phyloP scores from a whole-genome alignment of 2,113 vertebrate species.

The Lampris incognitus region DNA sequence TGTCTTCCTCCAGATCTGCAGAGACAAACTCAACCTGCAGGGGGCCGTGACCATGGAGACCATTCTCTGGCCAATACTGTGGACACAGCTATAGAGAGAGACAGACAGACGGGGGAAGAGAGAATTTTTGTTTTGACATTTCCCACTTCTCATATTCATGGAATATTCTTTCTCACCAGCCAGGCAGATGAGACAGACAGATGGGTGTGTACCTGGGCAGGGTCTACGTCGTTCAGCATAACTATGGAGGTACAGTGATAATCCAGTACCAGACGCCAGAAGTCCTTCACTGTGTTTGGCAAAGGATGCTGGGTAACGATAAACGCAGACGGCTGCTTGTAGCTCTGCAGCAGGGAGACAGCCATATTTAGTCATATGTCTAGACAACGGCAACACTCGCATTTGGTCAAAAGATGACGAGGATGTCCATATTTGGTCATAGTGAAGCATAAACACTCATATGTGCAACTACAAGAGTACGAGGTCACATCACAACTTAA shows the following conservation, averaged over 20 bases:
- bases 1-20: constrained; percentile 96
- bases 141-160: no score
- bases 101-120: background rate
- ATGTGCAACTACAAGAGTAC: no score
- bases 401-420: no score
- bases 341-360: constrained; percentile 86
- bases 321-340: constrained; percentile 97
- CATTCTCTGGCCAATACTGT: constrained; percentile 99
- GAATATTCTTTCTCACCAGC: background rate
- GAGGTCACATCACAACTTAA: no score
- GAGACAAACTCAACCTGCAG: constrained; percentile 99
- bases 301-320: constrained; percentile 98
- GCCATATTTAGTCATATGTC: no score
- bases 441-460: no score
- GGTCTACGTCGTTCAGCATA: constrained; percentile 98
- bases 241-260: constrained; percentile 98
- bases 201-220: constrained; percentile 87
- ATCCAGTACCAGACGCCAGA: constrained; percentile 97
- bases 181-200: background rate
- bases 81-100: constrained; percentile 88
- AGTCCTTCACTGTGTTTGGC: constrained; percentile 98
- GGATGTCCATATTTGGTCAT: no score
- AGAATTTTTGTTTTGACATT: background rate
- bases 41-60: constrained; percentile 92
- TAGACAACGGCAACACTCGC: no score